Evolutionary conservation across 2,888 invertebrate species (phyloP), one percentile per base, ranked within the genome.

Genomic region (Galeopsomyia nigrocyanea): DNA sequence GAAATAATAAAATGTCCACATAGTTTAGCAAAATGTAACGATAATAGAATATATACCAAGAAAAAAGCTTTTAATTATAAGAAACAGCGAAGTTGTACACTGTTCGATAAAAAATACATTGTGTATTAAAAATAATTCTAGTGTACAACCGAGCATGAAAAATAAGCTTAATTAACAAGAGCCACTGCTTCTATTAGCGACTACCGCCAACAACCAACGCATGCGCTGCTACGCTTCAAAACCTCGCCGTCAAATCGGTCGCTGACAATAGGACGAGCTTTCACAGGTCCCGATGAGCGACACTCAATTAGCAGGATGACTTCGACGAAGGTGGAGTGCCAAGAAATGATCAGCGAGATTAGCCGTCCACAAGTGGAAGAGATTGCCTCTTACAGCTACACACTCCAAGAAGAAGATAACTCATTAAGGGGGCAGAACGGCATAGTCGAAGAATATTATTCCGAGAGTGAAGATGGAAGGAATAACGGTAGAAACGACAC

Each of bases 231-330:
- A 39, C 39, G 39, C 39, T 39, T 39, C 39, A 39, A 39, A 31
- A 39, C 10, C 13, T 39, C 39, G 10, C 39, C 39, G 39, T 5
- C n/a, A 49, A 60, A 14, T 65, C 17, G 66, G 66, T 75, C 13
- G 58, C 57, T 79, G 74, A 78, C 70, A 79, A 76, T 78, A 75
- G 76, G 53, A 55, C 77, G 80, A 80, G 79, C 79, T 76, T 86
- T 82, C 84, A 72, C 84, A 91, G 91, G 91, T 90, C 90, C 91
- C 79, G 91, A 91, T 78, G 91, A 91, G 88, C 89, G 89, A 80
- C 91, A 89, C 86, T 89, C 90, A 78, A 89, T 91, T 86, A 90
- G 91, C 88, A 91, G 90, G 89, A 90, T 90, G 89, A 90, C 88
- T 65, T 88, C 91, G 67, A 90, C 89, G 60, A 88, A 90, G 74